These are phyloP conservation scores for Crepidodera aurea DNA, from an alignment of 2,888 invertebrate species.

Conservation along the genomic window DNA sequence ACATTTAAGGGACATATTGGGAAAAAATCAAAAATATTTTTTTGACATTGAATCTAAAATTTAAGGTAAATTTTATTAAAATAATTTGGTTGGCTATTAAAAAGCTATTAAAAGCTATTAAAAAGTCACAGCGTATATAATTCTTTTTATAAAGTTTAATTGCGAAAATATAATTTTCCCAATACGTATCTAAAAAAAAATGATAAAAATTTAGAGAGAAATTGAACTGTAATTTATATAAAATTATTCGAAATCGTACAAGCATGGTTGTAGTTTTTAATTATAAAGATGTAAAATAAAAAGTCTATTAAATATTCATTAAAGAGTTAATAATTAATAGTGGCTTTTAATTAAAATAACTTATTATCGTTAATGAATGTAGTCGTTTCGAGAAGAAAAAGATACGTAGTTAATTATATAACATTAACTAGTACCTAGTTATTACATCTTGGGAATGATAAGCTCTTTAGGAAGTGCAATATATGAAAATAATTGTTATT, in stretches of 20 bases:
- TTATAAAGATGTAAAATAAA: slow-evolving; percentile 45
- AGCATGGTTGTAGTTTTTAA: slow-evolving; percentile 40
- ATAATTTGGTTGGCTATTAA: too few species aligned
- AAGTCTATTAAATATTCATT: slow-evolving; percentile 45
- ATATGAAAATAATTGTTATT: too few species aligned
- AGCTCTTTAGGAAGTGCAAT: background rate
- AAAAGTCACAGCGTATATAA: too few species aligned
- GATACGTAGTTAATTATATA: background rate
- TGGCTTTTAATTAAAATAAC: slow-evolving; percentile 34
- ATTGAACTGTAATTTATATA: background rate
- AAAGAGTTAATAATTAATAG: slow-evolving; percentile 41
- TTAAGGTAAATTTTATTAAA: too few species aligned
- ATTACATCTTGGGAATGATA: background rate
- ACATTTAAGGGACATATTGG: background rate
- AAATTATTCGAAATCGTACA: slow-evolving; percentile 32
- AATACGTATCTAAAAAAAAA: background rate
- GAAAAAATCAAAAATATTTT: slow-evolving; percentile 1
- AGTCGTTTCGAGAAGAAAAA: background rate
- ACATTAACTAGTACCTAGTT: slow-evolving; percentile 1
- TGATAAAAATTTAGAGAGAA: background rate
- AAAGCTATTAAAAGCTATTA: too few species aligned
- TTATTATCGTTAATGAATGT: slow-evolving; percentile 23
- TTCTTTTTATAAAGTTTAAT: too few species aligned
- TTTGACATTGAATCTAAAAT: too few species aligned
- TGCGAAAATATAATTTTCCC: too few species aligned